These are phyloP conservation scores for Pammene aurita DNA, from an alignment of 2,888 invertebrate species.

Conservation along the genomic window DNA sequence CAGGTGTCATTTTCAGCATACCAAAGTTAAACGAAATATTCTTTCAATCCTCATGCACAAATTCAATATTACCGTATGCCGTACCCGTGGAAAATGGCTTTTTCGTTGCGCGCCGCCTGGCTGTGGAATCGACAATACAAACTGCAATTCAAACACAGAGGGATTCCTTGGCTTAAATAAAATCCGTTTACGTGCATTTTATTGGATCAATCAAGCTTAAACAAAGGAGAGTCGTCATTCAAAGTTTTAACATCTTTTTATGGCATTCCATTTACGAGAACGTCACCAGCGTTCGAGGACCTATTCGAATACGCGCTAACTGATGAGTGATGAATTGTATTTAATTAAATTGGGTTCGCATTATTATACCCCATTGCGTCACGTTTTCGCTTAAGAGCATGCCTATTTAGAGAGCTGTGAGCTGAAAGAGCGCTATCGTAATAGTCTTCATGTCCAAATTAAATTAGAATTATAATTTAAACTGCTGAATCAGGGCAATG, in stretches of 20 bases:
- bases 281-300: conserved; percentile 5
- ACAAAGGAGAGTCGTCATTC: conserved; percentile 29
- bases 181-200: conserved; percentile 23
- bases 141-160: conserved; percentile 4
- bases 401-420: no score
- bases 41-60: conserved; percentile 29
- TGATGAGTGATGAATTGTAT: neutral
- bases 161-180: conserved; percentile 9
- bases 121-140: conserved; percentile 21
- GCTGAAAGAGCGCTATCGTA: neutral
- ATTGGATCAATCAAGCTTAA: conserved; percentile 26
- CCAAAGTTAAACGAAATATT: conserved; percentile 23
- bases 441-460: neutral
- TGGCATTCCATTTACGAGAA: conserved; percentile 41
- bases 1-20: conserved; percentile 2
- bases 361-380: neutral
- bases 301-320: neutral
- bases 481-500: conserved; percentile 22
- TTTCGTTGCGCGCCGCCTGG: conserved; percentile 16
- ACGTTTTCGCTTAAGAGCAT: neutral
- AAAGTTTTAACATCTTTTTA: conserved; percentile 39
- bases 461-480: no score
- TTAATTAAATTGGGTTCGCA: neutral
- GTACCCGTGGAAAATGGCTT: conserved; percentile 25
- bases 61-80: conserved; percentile 30